Evolutionary conservation across 53 echinoderm and acorn worm species (phyloP).

Genomic region (Crossaster papposus): DNA sequence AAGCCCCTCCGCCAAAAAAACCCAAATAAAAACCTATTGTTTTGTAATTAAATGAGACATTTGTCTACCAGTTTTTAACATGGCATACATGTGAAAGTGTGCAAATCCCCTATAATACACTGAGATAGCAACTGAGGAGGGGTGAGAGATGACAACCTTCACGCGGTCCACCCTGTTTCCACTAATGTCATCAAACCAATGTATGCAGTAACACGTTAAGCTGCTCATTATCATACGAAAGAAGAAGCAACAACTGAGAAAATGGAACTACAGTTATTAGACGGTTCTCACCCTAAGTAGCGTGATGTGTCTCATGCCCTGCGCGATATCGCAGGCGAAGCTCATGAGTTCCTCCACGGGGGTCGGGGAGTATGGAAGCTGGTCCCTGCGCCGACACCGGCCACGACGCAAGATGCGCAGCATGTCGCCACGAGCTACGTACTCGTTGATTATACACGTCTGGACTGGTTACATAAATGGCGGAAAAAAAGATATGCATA

Average conservation of each 20-base stretch:
- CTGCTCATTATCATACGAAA: too few relatives aligned
- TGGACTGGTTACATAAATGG: slow-evolving; percentile 69
- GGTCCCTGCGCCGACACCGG: slow-evolving; percentile 79
- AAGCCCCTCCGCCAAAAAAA: too few relatives aligned
- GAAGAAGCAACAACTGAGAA: not conserved
- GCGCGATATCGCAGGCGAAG: slow-evolving; percentile 87
- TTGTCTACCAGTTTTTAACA: too few relatives aligned
- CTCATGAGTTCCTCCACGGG: slow-evolving; percentile 84
- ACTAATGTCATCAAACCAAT: too few relatives aligned
- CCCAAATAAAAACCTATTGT: too few relatives aligned
- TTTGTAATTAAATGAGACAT: too few relatives aligned
- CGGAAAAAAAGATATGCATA: not conserved
- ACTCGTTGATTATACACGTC: slow-evolving; percentile 81
- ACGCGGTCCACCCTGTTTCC: too few relatives aligned
- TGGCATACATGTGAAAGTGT: not conserved
- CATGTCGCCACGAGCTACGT: slow-evolving; percentile 89
- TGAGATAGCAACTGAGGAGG: not conserved
- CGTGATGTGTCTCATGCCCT: slow-evolving; percentile 87
- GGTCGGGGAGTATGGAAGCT: slow-evolving; percentile 74
- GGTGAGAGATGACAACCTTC: too few relatives aligned
- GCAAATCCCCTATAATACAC: not conserved
- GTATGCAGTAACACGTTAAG: too few relatives aligned
- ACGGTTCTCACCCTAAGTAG: slow-evolving; percentile 68
- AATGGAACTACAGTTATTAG: not conserved
- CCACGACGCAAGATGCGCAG: slow-evolving; percentile 85